phyloP scores from a whole-genome alignment of 2,888 invertebrate species.

The Crossocerus cetratus region DNA sequence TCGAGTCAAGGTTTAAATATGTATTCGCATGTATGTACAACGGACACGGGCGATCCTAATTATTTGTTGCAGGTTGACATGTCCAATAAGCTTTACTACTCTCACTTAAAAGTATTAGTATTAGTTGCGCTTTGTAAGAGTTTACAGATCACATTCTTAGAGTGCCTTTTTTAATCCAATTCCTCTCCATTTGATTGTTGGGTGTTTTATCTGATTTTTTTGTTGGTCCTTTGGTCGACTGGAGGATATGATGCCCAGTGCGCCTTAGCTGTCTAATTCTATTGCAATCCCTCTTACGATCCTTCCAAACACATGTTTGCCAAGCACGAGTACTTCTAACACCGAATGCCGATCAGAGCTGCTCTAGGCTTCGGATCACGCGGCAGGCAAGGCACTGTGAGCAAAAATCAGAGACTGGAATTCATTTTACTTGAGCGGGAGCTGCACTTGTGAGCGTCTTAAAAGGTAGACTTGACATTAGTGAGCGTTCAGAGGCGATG shows the following conservation, averaged over 20 bases:
- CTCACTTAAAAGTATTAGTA: conserved; percentile 12
- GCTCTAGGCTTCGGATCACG: conserved; percentile 17
- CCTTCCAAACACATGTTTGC: conserved; percentile 21
- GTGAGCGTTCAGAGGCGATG: too few relatives aligned
- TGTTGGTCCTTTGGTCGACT: neutral
- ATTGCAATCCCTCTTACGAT: neutral
- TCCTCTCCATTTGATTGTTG: neutral
- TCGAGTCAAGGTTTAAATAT: conserved; percentile 50
- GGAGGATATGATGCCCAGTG: neutral
- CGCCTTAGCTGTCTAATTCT: neutral
- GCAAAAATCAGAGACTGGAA: conserved; percentile 23
- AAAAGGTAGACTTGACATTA: neutral
- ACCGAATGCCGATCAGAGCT: conserved; percentile 46
- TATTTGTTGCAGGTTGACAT: conserved; percentile 22
- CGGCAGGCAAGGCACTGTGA: neutral
- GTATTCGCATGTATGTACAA: conserved; percentile 2
- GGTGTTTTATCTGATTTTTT: neutral
- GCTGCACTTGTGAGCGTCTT: conserved; percentile 35
- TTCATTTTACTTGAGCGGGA: conserved; percentile 31
- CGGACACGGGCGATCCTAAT: conserved; percentile 5
- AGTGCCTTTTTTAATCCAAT: conserved; percentile 6
- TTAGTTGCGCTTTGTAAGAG: conserved; percentile 7
- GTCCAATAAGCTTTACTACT: conserved; percentile 18
- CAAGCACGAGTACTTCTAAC: conserved; percentile 44
- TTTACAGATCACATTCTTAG: conserved; percentile 6